Evolutionary conservation across 2,113 vertebrate genomes (phyloP), one percentile per base, ranked within the genome.

Genomic region (Oryzias celebensis): DNA sequence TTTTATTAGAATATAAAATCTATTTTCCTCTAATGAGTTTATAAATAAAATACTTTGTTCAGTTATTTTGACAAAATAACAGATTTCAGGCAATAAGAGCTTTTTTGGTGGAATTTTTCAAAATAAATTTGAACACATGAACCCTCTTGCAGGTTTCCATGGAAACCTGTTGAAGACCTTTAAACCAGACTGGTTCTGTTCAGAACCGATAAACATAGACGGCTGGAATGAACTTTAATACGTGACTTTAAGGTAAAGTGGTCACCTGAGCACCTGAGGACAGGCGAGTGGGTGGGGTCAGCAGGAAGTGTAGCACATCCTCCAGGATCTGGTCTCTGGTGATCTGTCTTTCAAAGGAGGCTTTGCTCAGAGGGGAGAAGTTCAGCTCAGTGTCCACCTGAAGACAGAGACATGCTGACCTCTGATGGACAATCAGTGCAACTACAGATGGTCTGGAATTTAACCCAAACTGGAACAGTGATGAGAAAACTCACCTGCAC

Each of bases 221-320:
- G 5, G 3, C 26, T 26, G 26, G 26, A 28, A 28, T 28, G 5
- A 28, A 12, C 36, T 10, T 1, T 8, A 36, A 8, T 10, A 36
- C 31, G 0, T 3, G 36, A 36, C 36, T 13, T 36, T 36, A 36
- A 10, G 31, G 52, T 26, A 56, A 55, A 2, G n/a, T 24, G 44
- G 55, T 26, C 49, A 58, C 55, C 36, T 62, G 48, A 1, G 61
- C 64, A 15, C 50, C 36, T 31, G 68, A 24, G 46, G 58, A 65
- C 47, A 73, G 46, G 46, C 89, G 60, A 4, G 88, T 68, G 22
- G 70, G 84, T 50, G 80, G 48, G 28, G 87, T 58, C 69, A 95
- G 86, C 58, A 98, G 89, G 85, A 99, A 92, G 73, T 77, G 87
- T 52, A 98, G 92, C 1, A 89, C 89, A 65, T 98, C 95, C 85